Base-by-base conservation (phyloP, 2,797 vertebrate species). In the Synanceia verrucosa region DNA sequence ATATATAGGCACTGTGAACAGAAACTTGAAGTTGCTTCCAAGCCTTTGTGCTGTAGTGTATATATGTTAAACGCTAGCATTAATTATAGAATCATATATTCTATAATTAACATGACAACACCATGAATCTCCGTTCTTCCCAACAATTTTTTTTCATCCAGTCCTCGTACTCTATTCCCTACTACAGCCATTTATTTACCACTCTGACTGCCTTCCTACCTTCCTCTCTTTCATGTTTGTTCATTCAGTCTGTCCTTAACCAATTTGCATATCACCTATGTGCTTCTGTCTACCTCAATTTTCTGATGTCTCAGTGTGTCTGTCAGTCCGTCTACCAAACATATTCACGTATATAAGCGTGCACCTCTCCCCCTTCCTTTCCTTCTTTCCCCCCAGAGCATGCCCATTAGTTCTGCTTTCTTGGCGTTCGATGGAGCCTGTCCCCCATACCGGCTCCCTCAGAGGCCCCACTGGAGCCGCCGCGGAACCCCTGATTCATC, bases 381-480 rank as follows among this genome's bases (percentile, higher is more conserved):
- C 53, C 14, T 26, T 68, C 59, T 46, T 58, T 73, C 70, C 64
- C 89, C 87, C 83, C 53, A 70, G 86, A 83, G 79, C 76, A 82
- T 78, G 81, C 66, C 74, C 75, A 89, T 92, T 93, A 91, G 91
- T 90, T 91, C 87, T 86, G 89, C 89, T 91, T 87, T 87, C 89
- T 91, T 88, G 86, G 83, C 83, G 83, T 88, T 88, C 63, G 84
- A 91, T 87, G 86, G 78, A 88, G 89, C 88, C 83, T 81, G 86
- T 85, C 88, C 79, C 19, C 83, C 76, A 76, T 50, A 41, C 65
- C 6, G 48, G 79, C 66, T 70, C 74, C 88, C 50, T 76, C 36
- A 33, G 85, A 86, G 81, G 82, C 68, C 73, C 76, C 10, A 4
- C 68, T n/a, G 66, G 70, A 89, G 82, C 78, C 51, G 24, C 83